phyloP scores from a whole-genome alignment of 2,797 vertebrate species.

The Neosilurus hyrtlii region DNA sequence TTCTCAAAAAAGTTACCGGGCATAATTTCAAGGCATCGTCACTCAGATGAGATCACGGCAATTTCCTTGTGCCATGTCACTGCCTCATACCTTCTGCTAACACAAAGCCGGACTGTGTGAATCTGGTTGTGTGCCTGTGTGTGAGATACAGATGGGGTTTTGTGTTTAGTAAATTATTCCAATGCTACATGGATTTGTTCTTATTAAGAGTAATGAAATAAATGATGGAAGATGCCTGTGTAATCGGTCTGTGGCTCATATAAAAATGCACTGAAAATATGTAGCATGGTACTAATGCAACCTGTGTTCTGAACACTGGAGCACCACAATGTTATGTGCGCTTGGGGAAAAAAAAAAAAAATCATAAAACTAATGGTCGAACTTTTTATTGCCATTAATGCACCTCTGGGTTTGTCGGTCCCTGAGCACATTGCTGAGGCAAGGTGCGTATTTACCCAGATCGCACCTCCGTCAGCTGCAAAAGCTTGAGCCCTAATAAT shows the following conservation, averaged over 20 bases:
- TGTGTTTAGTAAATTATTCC: neutral
- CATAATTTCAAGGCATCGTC: slow-evolving; percentile 35
- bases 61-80: slow-evolving; percentile 48
- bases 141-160: neutral
- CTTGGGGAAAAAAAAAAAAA: no score
- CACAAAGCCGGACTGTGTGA: slow-evolving; percentile 37
- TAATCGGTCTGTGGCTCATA: neutral
- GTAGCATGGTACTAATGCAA: neutral
- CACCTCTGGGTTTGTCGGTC: neutral
- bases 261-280: neutral
- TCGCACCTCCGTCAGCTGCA: slow-evolving; percentile 3
- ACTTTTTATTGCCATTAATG: slow-evolving; percentile 14
- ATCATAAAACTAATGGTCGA: neutral
- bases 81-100: slow-evolving; percentile 41
- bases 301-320: neutral
- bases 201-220: neutral
- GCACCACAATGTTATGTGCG: neutral
- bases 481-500: slow-evolving; percentile 7
- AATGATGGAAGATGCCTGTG: neutral
- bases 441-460: neutral
- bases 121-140: neutral
- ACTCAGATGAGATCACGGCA: slow-evolving; percentile 50
- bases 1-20: slow-evolving; percentile 24
- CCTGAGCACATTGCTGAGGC: neutral
- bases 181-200: neutral